These are phyloP conservation scores for Babylonia areolata DNA, from an alignment of 1,140 invertebrate genomes.

Conservation along the genomic window DNA sequence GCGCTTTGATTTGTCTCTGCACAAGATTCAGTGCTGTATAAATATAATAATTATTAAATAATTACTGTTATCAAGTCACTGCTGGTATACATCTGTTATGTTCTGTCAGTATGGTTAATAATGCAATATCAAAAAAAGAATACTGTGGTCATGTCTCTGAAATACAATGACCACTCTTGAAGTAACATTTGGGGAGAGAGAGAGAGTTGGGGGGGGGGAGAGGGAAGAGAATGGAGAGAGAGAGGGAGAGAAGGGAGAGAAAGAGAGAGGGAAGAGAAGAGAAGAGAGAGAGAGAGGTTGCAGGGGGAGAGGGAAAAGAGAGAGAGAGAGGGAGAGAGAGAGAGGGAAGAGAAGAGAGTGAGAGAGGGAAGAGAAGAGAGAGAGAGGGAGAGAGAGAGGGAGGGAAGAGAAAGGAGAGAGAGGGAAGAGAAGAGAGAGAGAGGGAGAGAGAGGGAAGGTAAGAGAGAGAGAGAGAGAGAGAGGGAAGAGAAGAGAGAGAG, in stretches of 20 bases:
- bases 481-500: neutral
- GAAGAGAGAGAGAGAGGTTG: neutral
- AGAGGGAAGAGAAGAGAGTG: neutral
- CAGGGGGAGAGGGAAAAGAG: neutral
- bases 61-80: too few relatives aligned
- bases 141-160: too few relatives aligned
- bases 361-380: neutral
- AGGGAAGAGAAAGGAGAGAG: neutral
- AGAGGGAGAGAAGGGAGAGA: constrained; percentile 2
- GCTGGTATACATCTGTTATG: too few relatives aligned
- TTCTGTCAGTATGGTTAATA: too few relatives aligned
- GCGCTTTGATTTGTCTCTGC: too few relatives aligned
- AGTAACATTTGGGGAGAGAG: neutral
- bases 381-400: neutral
- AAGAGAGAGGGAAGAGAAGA: neutral
- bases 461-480: neutral
- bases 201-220: neutral
- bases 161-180: too few relatives aligned
- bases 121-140: too few relatives aligned
- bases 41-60: too few relatives aligned
- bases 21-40: too few relatives aligned
- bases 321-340: constrained; percentile 2
- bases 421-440: neutral
- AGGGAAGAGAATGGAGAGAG: neutral
- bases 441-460: neutral